phyloP scores from a whole-genome alignment of 2,888 invertebrate species.

The Trichacis sp. region DNA sequence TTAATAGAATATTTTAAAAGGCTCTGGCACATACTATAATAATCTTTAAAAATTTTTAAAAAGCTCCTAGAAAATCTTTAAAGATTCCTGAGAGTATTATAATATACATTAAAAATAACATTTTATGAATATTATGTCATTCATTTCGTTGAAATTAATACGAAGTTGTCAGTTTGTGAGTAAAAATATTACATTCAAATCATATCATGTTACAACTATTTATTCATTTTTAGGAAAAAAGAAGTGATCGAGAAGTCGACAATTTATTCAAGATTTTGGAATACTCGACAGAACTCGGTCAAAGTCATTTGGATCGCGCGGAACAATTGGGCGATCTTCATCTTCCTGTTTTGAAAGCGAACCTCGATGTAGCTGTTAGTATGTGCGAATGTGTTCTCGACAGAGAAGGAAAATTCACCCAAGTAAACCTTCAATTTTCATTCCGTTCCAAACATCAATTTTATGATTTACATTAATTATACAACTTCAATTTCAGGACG shows the following conservation, averaged over 20 bases:
- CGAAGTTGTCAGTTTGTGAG: no score
- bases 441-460: no score
- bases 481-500: conserved; percentile 64
- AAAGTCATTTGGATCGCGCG: conserved; percentile 79
- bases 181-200: no score
- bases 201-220: no score
- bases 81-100: no score
- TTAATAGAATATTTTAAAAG: no score
- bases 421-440: no score
- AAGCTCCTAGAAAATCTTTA: no score
- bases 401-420: conserved; percentile 72
- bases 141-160: no score
- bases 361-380: conserved; percentile 76
- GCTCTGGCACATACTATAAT: no score
- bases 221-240: conserved; percentile 74
- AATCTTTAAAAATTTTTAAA: no score
- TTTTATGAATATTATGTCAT: neutral
- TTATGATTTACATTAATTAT: no score
- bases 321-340: conserved; percentile 74
- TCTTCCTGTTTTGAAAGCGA: conserved; percentile 75
- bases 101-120: neutral
- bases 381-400: conserved; percentile 75
- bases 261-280: conserved; percentile 82
- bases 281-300: conserved; percentile 81
- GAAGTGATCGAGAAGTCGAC: conserved; percentile 84